Evolutionary conservation across 2,797 vertebrate species (phyloP), one percentile per base, ranked within the genome.

Genomic region (Myiotriccus ornatus): DNA sequence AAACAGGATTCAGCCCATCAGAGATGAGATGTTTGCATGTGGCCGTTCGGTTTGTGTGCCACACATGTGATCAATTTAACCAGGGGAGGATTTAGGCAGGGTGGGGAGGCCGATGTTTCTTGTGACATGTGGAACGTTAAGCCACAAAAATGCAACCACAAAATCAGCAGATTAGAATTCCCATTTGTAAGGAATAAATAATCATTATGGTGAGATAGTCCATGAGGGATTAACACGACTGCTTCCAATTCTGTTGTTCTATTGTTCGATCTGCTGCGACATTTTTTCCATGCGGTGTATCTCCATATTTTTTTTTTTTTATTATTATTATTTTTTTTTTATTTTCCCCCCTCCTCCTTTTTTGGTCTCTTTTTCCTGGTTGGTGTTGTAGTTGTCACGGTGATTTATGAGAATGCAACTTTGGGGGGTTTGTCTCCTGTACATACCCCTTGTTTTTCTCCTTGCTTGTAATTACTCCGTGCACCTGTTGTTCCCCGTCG

Each of bases 101-200:
- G 95, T 92, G 95, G 90, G 64, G 85, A 94, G 71, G 68, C 87
- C 2, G 24, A 63, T 94, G 86, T 93, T 96, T 95, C 93, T 97
- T 95, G 92, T 95, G 93, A 96, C 96, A 94, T 93, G 93, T 94
- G 94, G 96, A 97, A 96, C 95, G 92, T 93, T 96, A 96, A 92
- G 91, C 94, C 96, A 95, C 94, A 94, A 96, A 95, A 95, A 97
- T 91, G 91, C 90, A 94, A 90, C 94, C 89, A 91, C 96, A 94
- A 95, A 97, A 95, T 95, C 96, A 96, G 94, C 95, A 96, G 95
- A 95, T 96, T 97, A 95, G 91, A 92, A 96, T 95, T 96, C 94
- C 94, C 95, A 94, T 96, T 97, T 97, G 92, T 94, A 93, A 94
- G 87, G 84, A 95, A 97, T 97, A 96, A 97, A 97, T 96, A 95